A percentile compares a stretch with the other conserved stretches of the same genome.
Conservation (phyloP, 2,113 vertebrate species). For the Theropithecus gelada region DNA sequence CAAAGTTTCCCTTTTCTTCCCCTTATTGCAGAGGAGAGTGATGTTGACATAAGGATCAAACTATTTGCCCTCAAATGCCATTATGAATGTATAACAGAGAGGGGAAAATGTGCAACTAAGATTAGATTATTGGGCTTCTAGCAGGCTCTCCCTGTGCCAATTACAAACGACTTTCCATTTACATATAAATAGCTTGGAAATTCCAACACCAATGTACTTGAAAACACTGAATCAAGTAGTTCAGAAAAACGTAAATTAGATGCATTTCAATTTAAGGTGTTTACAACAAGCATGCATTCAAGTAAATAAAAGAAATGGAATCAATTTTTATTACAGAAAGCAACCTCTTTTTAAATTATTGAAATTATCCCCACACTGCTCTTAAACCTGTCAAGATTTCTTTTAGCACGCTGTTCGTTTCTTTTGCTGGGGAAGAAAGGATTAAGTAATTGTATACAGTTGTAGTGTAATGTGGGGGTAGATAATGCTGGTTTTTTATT, state of each 20-base stretch:
- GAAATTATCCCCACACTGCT: constrained; percentile 54
- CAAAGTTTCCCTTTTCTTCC: constrained; percentile 72
- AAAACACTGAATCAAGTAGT: constrained; percentile 76
- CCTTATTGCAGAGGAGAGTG: constrained; percentile 70
- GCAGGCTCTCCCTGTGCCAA: constrained; percentile 68
- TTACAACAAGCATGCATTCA: constrained; percentile 58
- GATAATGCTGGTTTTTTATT: background rate
- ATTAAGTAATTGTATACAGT: background rate
- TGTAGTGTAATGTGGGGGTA: background rate
- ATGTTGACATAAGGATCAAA: constrained; percentile 78
- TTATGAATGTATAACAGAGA: constrained; percentile 73
- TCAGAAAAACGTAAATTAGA: constrained; percentile 75
- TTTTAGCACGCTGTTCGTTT: background rate
- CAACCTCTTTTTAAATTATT: constrained; percentile 38
- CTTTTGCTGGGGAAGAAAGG: background rate
- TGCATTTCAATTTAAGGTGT: constrained; percentile 68
- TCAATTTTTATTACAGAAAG: constrained; percentile 62
- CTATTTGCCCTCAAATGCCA: constrained; percentile 74
- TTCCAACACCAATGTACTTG: constrained; percentile 75
- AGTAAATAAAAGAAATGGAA: constrained; percentile 68
- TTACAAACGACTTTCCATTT: constrained; percentile 81
- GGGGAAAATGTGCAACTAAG: constrained; percentile 61
- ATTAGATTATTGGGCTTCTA: constrained; percentile 77
- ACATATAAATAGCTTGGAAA: constrained; percentile 84
- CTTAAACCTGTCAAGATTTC: constrained; percentile 25